phyloP scores from a whole-genome alignment of 2,113 vertebrate species.

The Bungarus multicinctus region DNA sequence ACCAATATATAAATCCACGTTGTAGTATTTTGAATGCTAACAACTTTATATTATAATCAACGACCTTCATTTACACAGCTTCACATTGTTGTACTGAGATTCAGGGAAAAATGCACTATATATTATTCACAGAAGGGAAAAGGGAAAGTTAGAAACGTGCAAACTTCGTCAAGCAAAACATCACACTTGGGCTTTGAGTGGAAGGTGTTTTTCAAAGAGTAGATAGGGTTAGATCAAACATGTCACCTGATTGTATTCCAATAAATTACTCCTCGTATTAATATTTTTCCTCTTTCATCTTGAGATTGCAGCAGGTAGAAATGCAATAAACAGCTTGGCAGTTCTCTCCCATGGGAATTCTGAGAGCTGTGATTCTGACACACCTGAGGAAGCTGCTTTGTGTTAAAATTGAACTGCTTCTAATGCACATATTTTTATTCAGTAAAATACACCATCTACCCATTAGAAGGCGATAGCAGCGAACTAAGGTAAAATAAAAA shows the following conservation, averaged over 20 bases:
- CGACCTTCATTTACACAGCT: not conserved
- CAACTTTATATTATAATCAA: not conserved
- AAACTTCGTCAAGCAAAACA: not conserved
- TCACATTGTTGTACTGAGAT: not conserved
- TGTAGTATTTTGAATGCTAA: not conserved
- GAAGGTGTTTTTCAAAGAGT: not conserved
- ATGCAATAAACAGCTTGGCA: not conserved
- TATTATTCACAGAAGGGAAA: not conserved
- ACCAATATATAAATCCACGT: slow-evolving; percentile 16
- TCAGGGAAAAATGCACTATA: not conserved
- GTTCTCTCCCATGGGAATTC: not conserved
- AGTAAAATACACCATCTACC: not conserved
- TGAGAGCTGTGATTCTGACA: not conserved
- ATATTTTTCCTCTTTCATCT: not conserved
- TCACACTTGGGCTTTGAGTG: not conserved
- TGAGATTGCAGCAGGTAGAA: not conserved
- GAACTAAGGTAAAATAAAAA: not conserved
- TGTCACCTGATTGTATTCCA: not conserved
- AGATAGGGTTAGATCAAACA: not conserved
- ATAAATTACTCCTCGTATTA: not conserved
- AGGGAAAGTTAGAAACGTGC: not conserved
- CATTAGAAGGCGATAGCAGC: not conserved
- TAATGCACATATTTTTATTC: not conserved
- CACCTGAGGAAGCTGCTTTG: not conserved
- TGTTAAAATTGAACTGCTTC: not conserved